These are phyloP conservation scores for Odontomyia ornata DNA, from an alignment of 2,888 invertebrate genomes.

Conservation along the genomic window DNA sequence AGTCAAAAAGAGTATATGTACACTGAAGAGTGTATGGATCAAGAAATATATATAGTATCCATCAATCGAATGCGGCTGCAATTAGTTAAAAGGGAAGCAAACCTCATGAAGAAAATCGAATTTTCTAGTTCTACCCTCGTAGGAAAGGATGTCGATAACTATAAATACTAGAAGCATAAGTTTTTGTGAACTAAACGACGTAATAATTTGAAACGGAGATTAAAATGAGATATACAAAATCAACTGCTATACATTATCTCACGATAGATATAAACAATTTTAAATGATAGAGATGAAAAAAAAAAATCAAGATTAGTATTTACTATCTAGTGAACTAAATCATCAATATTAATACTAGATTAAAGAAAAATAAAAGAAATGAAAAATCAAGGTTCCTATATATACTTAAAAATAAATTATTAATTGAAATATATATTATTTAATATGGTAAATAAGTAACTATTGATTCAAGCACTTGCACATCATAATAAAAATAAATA, in stretches of 20 bases:
- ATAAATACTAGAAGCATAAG: no score
- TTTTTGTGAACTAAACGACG: no score
- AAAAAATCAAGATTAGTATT: conserved; percentile 4
- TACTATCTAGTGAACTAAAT: not conserved
- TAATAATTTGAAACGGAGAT: no score
- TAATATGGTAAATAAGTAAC: conserved; percentile 6
- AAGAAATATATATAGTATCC: no score
- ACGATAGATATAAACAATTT: not conserved
- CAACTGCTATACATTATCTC: not conserved
- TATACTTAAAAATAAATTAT: conserved; percentile 50
- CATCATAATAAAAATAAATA: not conserved
- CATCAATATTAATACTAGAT: conserved; percentile 32
- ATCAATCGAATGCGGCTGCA: no score
- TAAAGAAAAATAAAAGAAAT: conserved; percentile 41
- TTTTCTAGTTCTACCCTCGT: no score
- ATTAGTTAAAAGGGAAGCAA: no score
- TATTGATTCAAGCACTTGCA: not conserved
- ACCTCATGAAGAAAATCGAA: no score
- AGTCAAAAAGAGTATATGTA: no score
- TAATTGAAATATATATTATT: conserved; percentile 46
- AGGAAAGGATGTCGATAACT: no score
- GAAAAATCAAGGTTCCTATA: conserved; percentile 55
- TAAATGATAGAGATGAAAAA: conserved; percentile 5
- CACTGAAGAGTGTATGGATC: no score
- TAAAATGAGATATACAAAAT: not conserved